Evolutionary conservation across 23 tunicate genomes (phyloP), one percentile per base, ranked within the genome.

Genomic region (Phallusia fumigata): DNA sequence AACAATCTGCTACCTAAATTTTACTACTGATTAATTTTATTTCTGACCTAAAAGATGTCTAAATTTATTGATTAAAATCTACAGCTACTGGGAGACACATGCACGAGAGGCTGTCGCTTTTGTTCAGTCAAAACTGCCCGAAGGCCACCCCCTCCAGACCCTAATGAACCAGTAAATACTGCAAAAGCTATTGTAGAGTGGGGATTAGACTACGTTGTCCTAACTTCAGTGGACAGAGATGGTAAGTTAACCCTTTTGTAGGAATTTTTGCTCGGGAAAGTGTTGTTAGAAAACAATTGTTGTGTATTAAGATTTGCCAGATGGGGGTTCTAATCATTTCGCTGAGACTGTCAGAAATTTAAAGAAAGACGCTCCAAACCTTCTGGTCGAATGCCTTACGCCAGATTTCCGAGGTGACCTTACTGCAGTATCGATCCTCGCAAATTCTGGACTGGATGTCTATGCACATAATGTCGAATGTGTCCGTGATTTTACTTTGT

Each of bases 91-190:
- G 99, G 99, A 28, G 99, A 96, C 86, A 96, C 99, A 31, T 96
- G 99, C 78, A 96, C 99, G 13, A 79, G 99, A 44, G 99, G 99
- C 0, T 96, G 99, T 79, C 85, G 99, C 35, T 96, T 96, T 88
- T 96, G 99, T 82, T 91, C 96, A 0, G 99, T 96, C 35, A 96
- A 96, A 79, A 96, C 99, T 30, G 92, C 99, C 10, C 52, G 90
- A 18, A 85, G 73, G 13, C 97, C 99, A 18, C 96, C 96, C 0
- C 93, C 99, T 5, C 92, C 89, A 13, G 96, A 96, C 65, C 91
- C 93, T 0, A 52, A 89, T 35, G 99, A 96, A 81, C 99, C 99
- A 0, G 86, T 75, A 18, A 91, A 91, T 65, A 96, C 99, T 47
- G 99, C 99, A 2, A 3, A 82, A 73, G 93, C 96, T 10, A 96